A percentile compares a stretch with the other conserved stretches of the same genome.
These are phyloP conservation scores for Strix uralensis DNA, from an alignment of 2,113 vertebrate genomes.

Conservation along the genomic window DNA sequence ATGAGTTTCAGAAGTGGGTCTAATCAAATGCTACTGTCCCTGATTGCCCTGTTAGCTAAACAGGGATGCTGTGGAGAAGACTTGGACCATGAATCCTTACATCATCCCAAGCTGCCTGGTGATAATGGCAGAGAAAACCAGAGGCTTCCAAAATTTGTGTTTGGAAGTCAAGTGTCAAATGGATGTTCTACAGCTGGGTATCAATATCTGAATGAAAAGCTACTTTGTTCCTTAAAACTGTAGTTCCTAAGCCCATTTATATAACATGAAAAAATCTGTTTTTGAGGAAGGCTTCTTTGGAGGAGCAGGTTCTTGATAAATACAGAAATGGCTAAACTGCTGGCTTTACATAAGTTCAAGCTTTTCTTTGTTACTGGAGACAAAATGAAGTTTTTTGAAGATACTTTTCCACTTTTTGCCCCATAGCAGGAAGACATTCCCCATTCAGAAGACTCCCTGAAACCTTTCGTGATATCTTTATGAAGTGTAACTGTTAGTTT, in stretches of 20 bases:
- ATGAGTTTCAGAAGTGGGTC: not conserved
- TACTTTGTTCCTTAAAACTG: not conserved
- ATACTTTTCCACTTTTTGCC: not conserved
- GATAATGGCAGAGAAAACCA: not conserved
- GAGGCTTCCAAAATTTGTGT: not conserved
- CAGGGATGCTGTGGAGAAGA: not conserved
- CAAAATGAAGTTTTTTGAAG: not conserved
- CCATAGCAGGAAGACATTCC: not conserved
- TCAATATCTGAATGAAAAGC: not conserved
- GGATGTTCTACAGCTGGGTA: not conserved
- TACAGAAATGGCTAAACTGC: not conserved
- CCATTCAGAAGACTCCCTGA: not conserved
- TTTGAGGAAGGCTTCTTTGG: not conserved
- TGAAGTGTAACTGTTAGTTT: not conserved
- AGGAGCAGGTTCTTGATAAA: not conserved
- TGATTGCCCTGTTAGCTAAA: not conserved
- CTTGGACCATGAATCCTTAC: not conserved
- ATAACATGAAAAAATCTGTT: not conserved
- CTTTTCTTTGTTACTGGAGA: not conserved
- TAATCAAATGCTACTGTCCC: not conserved
- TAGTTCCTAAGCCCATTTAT: not conserved
- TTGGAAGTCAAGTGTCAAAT: not conserved
- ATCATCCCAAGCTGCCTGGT: rapidly evolving
- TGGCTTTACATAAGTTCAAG: not conserved
- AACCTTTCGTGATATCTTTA: not conserved